Evolutionary conservation across 1,140 invertebrate genomes (phyloP), one percentile per base, ranked within the genome.

Genomic region (Aphaenogaster rudis): DNA sequence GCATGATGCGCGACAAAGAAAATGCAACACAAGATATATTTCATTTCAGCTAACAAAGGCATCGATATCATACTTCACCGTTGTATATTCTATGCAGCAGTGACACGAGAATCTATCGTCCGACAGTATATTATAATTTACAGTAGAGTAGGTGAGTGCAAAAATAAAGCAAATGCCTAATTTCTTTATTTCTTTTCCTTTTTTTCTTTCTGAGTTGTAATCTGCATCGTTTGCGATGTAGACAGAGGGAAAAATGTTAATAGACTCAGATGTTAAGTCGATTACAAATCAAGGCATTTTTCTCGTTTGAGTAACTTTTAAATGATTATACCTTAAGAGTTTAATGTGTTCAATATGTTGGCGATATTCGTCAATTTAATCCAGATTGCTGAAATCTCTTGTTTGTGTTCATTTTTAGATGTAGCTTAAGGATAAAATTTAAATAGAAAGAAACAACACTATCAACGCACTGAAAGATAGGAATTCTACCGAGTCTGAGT

Each of bases 71-170:
- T 54, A 74, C 4, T 54, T 36, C 1, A 74, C 71, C 4, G 28
- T 74, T 36, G 50, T 54, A 7, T 74, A 54, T 74, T 74, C 71
- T 74, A 21, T 36, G 28, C 48, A 74, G 3, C 28, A 54, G 28
- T 52, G 4, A 72, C 33, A 21, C 45, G 5, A 28, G n/a, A 54
- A 5, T 11, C 4, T n/a, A 17, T 74, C 8, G 7, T 74, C 8
- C 5, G 17, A 74, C 50, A 54, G 28, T 36, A 39, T 50, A 69
- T 42, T 69, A 48, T 28, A 50, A 28, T 66, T 66, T n/a, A 6
- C 45, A 50, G 6, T 50, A 69, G 0, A 13, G 9, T 69, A 48
- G 42, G 66, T 69, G 13, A 63, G 59, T 61, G 9, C 0, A 21
- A 61, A 67, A 67, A 28, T 28, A 8, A 59, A 21, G 17, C 7